Evolutionary conservation across 2,888 invertebrate species (phyloP), one percentile per base, ranked within the genome.

Genomic region (Cerastoderma edule): DNA sequence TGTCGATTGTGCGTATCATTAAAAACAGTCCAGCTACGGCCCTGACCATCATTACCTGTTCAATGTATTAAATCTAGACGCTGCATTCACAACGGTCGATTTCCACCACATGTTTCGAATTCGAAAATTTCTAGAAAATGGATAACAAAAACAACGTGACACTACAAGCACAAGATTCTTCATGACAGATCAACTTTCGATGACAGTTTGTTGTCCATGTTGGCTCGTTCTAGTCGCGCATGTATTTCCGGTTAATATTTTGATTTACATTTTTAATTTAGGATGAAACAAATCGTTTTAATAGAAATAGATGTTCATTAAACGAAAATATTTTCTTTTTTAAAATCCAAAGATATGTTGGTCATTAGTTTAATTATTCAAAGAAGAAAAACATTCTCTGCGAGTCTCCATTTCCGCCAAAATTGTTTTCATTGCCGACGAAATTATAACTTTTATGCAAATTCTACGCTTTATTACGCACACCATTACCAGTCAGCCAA

Each of bases 81-180:
- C 48, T 27, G 83, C 78, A 78, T 82, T 87, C 24, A 75, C 78
- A 16, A 87, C 27, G 39, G 73, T 64, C 8, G 79, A 72, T 78
- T 83, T 85, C 80, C 85, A 75, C 85, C 87, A 88, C 89, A 89
- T 89, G 67, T 85, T 87, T 77, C 79, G 73, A 44, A 65, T 66
- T 76, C 75, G 76, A 64, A 67, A 72, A n/a, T 64, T 50, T 46
- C 54, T n/a, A 4, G 66, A 70, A n/a, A 81, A 19, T 56, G 65
- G 48, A 74, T 53, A 67, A 74, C 56, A 68, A 67, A 70, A 32
- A 56, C 68, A 72, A 39, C 72, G 67, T 67, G 35, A 67, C 10
- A 66, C 8, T 39, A 56, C 67, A 35, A 53, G n/a, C 39, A 67
- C 63, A 27, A 27, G 28, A 57, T 67, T 65, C 53, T 19, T 68